Evolutionary conservation across 2,797 vertebrate species (phyloP).

Genomic region (Champsocephalus esox): DNA sequence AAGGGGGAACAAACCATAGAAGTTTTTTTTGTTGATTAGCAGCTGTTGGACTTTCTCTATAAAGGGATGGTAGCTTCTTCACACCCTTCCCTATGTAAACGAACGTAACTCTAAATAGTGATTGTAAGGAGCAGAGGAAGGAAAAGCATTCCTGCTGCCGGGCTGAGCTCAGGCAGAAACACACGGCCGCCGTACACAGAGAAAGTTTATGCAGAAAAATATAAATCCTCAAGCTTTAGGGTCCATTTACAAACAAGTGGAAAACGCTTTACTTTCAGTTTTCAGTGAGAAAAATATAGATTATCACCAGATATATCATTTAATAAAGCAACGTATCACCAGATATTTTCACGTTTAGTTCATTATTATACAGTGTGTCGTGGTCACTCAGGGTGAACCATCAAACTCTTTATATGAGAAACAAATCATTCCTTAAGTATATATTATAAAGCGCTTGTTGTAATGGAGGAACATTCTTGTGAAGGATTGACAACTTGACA

Average conservation of each 20-base stretch:
- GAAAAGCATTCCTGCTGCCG: conserved; percentile 55
- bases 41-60: conserved; percentile 45
- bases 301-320: not conserved
- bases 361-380: not conserved
- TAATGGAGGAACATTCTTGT: not conserved
- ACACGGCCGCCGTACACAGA: conserved; percentile 14
- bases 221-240: conserved; percentile 20
- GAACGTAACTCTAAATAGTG: conserved; percentile 25
- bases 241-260: conserved; percentile 36
- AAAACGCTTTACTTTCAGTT: conserved; percentile 26
- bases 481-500: conserved; percentile 14
- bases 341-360: conserved; percentile 18
- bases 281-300: not conserved
- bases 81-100: conserved; percentile 52
- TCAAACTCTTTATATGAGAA: not conserved
- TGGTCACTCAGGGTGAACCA: conserved; percentile 26
- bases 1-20: conserved; percentile 47
- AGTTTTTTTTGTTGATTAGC: conserved; percentile 30
- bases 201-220: not conserved
- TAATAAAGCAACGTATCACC: conserved; percentile 1
- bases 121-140: conserved; percentile 16
- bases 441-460: not conserved
- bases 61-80: conserved; percentile 61
- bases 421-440: not conserved
- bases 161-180: conserved; percentile 48